A percentile compares a stretch with the other conserved stretches of the same genome.
These are phyloP conservation scores for Squalus acanthias DNA, from an alignment of 2,797 vertebrate species.

Conservation along the genomic window DNA sequence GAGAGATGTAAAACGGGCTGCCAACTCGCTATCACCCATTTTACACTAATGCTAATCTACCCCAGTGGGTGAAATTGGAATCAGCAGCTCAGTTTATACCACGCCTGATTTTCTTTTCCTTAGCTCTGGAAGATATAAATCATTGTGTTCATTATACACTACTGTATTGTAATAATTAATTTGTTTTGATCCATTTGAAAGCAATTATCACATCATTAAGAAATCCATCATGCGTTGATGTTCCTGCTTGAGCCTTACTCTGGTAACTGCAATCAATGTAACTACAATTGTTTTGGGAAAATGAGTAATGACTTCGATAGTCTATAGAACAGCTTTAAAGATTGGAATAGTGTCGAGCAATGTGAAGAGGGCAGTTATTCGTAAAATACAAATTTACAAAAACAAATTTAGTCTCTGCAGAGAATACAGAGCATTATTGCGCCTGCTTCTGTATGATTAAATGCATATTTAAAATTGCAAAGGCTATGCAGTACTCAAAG, in stretches of 20 bases:
- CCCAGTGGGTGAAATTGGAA: neutral
- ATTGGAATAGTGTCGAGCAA: neutral
- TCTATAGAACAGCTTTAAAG: neutral
- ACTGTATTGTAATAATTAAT: neutral
- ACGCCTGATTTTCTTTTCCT: neutral
- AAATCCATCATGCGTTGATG: constrained; percentile 25
- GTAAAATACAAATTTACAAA: neutral
- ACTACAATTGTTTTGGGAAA: constrained; percentile 19
- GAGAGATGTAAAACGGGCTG: too few relatives aligned
- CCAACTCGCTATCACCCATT: neutral
- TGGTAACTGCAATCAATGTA: constrained; percentile 27
- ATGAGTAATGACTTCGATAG: constrained; percentile 9
- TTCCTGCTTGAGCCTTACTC: neutral
- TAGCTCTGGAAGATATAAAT: neutral
- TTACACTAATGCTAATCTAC: neutral
- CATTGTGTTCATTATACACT: neutral
- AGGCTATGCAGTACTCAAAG: neutral
- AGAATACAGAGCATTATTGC: neutral
- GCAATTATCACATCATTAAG: constrained; percentile 27
- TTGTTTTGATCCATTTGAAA: constrained; percentile 33
- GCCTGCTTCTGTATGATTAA: constrained; percentile 9
- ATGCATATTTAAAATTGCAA: neutral
- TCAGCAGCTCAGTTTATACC: neutral
- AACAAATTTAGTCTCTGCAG: neutral
- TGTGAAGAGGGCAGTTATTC: neutral